Evolutionary conservation across 2,797 vertebrate species (phyloP).

Genomic region (Oreochromis grahami): DNA sequence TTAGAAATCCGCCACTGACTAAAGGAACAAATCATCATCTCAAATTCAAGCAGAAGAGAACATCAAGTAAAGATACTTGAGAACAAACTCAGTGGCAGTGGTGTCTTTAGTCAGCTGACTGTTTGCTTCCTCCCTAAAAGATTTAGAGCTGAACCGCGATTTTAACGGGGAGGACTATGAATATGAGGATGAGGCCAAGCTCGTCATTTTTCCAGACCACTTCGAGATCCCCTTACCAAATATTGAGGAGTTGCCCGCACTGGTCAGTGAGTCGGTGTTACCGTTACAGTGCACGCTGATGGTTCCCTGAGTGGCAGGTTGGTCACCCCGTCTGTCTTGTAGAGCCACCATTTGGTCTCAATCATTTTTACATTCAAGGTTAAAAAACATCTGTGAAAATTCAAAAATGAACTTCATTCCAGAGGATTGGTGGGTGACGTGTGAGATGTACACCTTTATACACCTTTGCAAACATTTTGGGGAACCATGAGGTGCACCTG

Average conservation of each 20-base stretch:
- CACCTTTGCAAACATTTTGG: not conserved
- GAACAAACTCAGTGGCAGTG: not conserved
- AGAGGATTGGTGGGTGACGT: not conserved
- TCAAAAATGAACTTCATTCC: not conserved
- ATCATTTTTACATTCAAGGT: not conserved
- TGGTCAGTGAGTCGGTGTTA: conserved; percentile 88
- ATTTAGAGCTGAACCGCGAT: conserved; percentile 92
- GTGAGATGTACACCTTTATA: not conserved
- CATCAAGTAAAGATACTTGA: not conserved
- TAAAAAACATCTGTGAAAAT: not conserved
- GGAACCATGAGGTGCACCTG: conserved; percentile 30
- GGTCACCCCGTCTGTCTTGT: not conserved
- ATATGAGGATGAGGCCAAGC: conserved; percentile 97
- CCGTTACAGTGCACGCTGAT: conserved; percentile 59
- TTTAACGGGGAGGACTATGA: conserved; percentile 95
- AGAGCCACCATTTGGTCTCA: not conserved
- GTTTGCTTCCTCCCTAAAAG: conserved; percentile 80
- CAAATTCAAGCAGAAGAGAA: not conserved
- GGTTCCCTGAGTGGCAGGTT: conserved; percentile 1
- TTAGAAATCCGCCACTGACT: fast-evolving
- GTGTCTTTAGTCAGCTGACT: conserved; percentile 8
- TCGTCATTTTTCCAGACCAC: conserved; percentile 99
- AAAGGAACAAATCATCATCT: not conserved
- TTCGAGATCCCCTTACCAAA: conserved; percentile 98
- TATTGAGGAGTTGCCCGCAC: conserved; percentile 96